Percentiles rank a stretch among this genome's conserved stretches.
Evolutionary conservation across 2,888 invertebrate genomes (phyloP).

Genomic region (Noctua pronuba): DNA sequence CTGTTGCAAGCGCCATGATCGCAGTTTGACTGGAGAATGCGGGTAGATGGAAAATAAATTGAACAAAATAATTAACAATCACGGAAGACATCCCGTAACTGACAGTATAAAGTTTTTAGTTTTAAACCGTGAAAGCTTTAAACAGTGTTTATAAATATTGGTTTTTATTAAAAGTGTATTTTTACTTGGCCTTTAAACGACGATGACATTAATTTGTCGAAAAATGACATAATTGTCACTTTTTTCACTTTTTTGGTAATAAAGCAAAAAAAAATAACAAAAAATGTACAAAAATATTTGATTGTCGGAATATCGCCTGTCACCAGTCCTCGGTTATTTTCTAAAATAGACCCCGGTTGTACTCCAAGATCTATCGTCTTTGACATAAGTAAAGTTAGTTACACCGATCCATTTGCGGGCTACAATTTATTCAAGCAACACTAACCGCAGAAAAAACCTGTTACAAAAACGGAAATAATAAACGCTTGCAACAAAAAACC

Average conservation of each 20-base stretch:
- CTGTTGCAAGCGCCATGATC: too few species aligned
- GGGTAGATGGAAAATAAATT: too few species aligned
- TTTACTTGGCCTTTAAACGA: background rate
- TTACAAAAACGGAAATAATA: conserved; percentile 2
- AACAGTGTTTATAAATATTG: too few species aligned
- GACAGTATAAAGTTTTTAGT: too few species aligned
- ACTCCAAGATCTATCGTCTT: background rate
- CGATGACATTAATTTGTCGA: background rate
- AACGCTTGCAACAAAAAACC: background rate
- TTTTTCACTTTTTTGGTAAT: too few species aligned
- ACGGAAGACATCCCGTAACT: too few species aligned
- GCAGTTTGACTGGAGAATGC: too few species aligned
- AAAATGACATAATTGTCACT: background rate
- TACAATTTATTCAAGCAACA: background rate
- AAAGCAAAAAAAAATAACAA: background rate
- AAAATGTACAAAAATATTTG: background rate
- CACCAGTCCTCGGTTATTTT: background rate
- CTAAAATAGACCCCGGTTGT: background rate
- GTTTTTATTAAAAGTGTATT: background rate
- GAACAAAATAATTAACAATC: too few species aligned
- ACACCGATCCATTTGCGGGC: background rate
- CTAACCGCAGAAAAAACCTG: background rate
- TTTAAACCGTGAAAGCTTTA: too few species aligned
- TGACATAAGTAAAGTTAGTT: background rate
- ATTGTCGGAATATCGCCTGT: background rate